Conservation (phyloP, 1,140 invertebrate species). For the Homalodisca vitripennis region DNA sequence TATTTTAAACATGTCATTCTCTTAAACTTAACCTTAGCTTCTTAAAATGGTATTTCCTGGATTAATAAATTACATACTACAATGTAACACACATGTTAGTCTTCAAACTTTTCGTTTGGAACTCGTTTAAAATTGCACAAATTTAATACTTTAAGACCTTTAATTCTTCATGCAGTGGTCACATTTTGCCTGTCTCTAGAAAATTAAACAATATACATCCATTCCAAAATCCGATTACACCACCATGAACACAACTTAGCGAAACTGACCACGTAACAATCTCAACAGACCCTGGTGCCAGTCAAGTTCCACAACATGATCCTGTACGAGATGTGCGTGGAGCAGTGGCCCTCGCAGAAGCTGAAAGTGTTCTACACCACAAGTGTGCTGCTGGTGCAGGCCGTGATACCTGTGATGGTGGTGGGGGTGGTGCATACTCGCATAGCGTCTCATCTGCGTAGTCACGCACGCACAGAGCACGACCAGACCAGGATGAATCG, state of each 20-base stretch:
- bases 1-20: no score
- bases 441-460: slow-evolving; percentile 52
- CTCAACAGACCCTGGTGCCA: slow-evolving; percentile 49
- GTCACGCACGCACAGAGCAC: slow-evolving; percentile 42
- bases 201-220: background rate
- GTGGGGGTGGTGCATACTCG: slow-evolving; percentile 53
- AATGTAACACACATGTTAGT: no score
- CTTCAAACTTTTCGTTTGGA: no score
- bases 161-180: no score
- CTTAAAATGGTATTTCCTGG: no score
- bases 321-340: slow-evolving; percentile 49
- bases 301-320: slow-evolving; percentile 45
- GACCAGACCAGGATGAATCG: slow-evolving; percentile 44
- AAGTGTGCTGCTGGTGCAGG: slow-evolving; percentile 54
- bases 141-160: no score
- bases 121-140: no score
- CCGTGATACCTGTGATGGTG: slow-evolving; percentile 56
- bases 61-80: no score
- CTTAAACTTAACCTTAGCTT: no score
- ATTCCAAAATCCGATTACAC: background rate
- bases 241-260: background rate
- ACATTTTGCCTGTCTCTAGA: no score
- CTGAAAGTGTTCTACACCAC: slow-evolving; percentile 54
- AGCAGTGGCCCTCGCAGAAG: slow-evolving; percentile 49
- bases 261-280: slow-evolving; percentile 16